A percentile compares a stretch with the other conserved stretches of the same genome.
Conservation (phyloP, 2,113 vertebrate genomes). For the Tetrao urogallus region DNA sequence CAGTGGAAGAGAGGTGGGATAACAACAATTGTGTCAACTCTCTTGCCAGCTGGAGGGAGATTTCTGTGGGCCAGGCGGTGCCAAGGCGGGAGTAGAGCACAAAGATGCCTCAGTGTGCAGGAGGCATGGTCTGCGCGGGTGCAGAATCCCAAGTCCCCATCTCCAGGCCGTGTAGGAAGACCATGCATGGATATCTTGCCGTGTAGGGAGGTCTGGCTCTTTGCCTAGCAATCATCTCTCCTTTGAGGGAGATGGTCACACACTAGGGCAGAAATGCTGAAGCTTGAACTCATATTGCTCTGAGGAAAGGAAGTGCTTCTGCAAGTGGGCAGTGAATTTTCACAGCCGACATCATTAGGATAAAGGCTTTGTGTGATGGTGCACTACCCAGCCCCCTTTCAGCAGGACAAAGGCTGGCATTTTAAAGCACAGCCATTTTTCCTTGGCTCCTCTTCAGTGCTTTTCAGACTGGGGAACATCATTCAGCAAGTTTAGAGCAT, state of each 20-base stretch:
- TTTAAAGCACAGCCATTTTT: conserved; percentile 4
- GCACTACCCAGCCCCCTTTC: background rate
- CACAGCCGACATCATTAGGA: conserved; percentile 22
- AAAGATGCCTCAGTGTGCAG: background rate
- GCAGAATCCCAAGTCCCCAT: background rate
- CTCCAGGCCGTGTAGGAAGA: conserved; percentile 7
- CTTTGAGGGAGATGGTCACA: background rate
- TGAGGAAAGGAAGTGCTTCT: conserved; percentile 19
- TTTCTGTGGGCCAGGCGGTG: background rate
- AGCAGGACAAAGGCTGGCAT: conserved; percentile 30
- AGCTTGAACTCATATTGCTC: background rate
- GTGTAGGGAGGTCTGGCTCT: conserved; percentile 23
- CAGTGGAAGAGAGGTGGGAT: background rate
- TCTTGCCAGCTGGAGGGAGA: background rate
- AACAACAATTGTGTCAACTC: background rate
- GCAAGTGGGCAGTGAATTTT: conserved; percentile 53
- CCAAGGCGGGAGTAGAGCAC: background rate
- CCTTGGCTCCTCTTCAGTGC: background rate
- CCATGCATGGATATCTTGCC: background rate
- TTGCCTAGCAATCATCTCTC: background rate
- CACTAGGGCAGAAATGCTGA: background rate
- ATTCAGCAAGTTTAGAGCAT: background rate
- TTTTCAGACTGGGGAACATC: background rate
- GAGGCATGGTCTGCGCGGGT: background rate
- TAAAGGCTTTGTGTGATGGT: conserved; percentile 15